phyloP scores from a whole-genome alignment of 2,113 vertebrate genomes.

The Cyphomyrus plagiostoma region DNA sequence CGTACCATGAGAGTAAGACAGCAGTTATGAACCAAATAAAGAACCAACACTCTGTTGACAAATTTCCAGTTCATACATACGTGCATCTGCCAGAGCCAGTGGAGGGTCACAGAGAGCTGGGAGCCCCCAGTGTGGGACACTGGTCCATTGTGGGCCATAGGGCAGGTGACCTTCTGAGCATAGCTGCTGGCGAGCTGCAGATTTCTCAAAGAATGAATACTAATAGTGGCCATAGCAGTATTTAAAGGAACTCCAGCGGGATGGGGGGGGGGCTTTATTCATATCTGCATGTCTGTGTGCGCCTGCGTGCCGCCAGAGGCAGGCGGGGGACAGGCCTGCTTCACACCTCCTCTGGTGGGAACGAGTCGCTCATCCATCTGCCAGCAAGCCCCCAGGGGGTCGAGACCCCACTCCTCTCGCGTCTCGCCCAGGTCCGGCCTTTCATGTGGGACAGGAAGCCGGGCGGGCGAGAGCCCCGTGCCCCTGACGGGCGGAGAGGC shows the following conservation, averaged over 20 bases:
- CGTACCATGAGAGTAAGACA: background rate
- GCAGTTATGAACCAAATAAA: background rate
- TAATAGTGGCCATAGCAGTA: background rate
- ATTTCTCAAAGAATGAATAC: background rate
- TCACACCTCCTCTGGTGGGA: background rate
- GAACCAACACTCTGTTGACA: background rate
- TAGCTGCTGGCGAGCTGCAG: background rate
- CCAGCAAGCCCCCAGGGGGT: background rate
- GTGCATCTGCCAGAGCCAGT: background rate
- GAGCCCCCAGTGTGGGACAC: background rate
- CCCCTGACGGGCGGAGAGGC: slow-evolving; percentile 27
- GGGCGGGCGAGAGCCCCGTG: slow-evolving; percentile 48
- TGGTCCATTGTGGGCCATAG: background rate
- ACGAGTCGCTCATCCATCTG: background rate
- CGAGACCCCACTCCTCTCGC: background rate
- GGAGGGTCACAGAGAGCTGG: background rate
- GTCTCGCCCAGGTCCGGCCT: slow-evolving; percentile 40
- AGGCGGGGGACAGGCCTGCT: background rate
- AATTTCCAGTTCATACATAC: background rate
- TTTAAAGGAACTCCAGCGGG: background rate
- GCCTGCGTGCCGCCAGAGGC: background rate
- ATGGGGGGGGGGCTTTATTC: background rate
- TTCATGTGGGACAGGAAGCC: slow-evolving; percentile 64
- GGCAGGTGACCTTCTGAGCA: background rate
- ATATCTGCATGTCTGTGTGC: background rate